Evolutionary conservation across 2,113 vertebrate species (phyloP).

Genomic region (Hemibagrus wyckioides): DNA sequence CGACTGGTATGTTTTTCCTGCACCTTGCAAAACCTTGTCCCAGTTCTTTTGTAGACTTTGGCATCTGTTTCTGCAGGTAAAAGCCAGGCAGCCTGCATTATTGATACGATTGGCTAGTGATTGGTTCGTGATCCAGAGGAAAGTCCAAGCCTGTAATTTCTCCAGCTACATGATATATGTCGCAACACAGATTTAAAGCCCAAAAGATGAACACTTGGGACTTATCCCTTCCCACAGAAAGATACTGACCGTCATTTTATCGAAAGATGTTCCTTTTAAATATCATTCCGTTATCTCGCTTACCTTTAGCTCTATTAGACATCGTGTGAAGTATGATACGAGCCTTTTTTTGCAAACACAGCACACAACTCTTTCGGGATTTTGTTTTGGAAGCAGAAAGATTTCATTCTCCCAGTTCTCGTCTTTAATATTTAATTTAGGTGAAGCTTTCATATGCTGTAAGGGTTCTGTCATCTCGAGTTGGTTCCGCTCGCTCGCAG

Average conservation of each 20-base stretch:
- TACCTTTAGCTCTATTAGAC: background rate
- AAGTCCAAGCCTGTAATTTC: background rate
- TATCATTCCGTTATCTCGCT: background rate
- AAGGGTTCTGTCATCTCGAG: constrained; percentile 25
- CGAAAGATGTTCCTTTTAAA: background rate
- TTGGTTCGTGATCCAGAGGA: background rate
- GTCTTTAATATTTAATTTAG: constrained; percentile 11
- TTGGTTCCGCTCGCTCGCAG: constrained; percentile 15
- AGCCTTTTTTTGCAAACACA: background rate
- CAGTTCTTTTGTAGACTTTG: background rate
- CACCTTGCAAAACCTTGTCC: background rate
- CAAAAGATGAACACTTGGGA: background rate
- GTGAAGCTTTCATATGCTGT: constrained; percentile 6
- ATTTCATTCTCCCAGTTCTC: constrained; percentile 7
- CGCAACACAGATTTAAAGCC: background rate
- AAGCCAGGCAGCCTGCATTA: background rate
- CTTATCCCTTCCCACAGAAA: background rate
- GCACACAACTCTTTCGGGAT: background rate
- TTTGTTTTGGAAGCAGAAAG: background rate
- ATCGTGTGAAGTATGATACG: background rate
- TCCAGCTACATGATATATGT: background rate
- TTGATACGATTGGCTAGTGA: background rate
- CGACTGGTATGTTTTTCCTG: background rate
- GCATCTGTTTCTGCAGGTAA: background rate
- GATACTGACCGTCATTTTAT: background rate